Evolutionary conservation across 2,888 invertebrate species (phyloP).

Genomic region (Pheosia gnoma): DNA sequence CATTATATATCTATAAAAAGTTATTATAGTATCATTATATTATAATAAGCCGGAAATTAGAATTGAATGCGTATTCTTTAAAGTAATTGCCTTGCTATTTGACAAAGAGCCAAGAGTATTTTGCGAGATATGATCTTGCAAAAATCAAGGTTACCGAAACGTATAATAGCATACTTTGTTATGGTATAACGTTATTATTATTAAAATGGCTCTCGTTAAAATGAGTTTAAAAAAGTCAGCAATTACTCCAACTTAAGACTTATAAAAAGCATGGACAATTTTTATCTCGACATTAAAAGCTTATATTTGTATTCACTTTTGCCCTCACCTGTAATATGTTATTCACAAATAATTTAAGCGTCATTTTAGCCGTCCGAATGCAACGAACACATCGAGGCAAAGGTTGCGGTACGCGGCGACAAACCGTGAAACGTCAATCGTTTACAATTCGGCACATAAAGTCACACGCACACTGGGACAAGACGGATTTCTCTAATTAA

Average conservation of each 20-base stretch:
- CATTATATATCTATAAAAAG: background rate
- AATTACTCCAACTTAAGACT: too few species aligned
- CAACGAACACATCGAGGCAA: constrained; percentile 40
- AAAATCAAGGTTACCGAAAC: constrained; percentile 4
- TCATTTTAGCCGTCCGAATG: constrained; percentile 37
- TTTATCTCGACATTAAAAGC: too few species aligned
- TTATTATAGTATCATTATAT: constrained; percentile 1
- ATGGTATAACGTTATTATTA: background rate
- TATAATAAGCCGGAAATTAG: constrained; percentile 1
- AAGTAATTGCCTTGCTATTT: constrained; percentile 3
- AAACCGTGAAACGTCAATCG: constrained; percentile 34
- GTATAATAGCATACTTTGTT: background rate
- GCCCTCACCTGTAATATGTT: background rate
- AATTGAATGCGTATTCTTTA: background rate
- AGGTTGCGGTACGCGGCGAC: constrained; percentile 41
- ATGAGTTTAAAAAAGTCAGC: background rate
- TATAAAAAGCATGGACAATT: too few species aligned
- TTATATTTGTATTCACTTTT: too few species aligned
- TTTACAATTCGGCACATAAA: constrained; percentile 9
- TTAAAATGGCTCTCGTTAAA: background rate
- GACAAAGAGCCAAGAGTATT: constrained; percentile 1
- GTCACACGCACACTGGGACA: background rate
- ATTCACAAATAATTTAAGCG: constrained; percentile 12
- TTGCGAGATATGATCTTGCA: background rate
- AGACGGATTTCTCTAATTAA: background rate